These are phyloP conservation scores for Diachasma alloeum DNA, from an alignment of 1,140 invertebrate genomes.

Conservation along the genomic window DNA sequence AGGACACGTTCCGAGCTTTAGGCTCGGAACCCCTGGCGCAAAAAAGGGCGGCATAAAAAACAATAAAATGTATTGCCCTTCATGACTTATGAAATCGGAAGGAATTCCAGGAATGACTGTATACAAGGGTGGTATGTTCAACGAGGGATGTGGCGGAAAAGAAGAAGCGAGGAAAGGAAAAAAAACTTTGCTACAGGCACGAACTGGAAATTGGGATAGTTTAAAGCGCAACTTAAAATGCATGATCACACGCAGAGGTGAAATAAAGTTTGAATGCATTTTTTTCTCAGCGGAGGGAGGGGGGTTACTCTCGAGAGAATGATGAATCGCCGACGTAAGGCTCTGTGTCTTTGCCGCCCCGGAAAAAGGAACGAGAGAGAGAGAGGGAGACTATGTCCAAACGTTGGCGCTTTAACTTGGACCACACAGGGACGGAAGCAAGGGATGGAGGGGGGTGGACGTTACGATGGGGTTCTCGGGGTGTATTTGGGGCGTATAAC, in stretches of 20 bases:
- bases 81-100: slow-evolving; percentile 6
- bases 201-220: slow-evolving; percentile 12
- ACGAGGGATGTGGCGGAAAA: background rate
- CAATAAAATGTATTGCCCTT: slow-evolving; percentile 8
- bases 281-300: background rate
- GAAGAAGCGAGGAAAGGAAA: background rate
- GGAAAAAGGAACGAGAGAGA: background rate
- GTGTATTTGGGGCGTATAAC: background rate
- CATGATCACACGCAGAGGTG: slow-evolving; percentile 37
- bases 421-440: background rate
- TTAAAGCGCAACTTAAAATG: slow-evolving; percentile 40
- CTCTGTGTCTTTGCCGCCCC: slow-evolving; percentile 32
- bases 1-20: background rate
- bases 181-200: background rate
- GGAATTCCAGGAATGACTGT: background rate
- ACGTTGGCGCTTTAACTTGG: background rate
- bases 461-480: background rate
- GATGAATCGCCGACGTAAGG: slow-evolving; percentile 41
- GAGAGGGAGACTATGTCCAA: background rate
- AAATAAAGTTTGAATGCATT: slow-evolving; percentile 38
- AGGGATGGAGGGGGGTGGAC: slow-evolving; percentile 18
- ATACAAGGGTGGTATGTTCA: background rate
- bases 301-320: slow-evolving; percentile 19
- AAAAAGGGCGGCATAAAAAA: slow-evolving; percentile 1
- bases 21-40: background rate